Conservation (phyloP, 2,888 invertebrate genomes). For the Laothoe populi region DNA sequence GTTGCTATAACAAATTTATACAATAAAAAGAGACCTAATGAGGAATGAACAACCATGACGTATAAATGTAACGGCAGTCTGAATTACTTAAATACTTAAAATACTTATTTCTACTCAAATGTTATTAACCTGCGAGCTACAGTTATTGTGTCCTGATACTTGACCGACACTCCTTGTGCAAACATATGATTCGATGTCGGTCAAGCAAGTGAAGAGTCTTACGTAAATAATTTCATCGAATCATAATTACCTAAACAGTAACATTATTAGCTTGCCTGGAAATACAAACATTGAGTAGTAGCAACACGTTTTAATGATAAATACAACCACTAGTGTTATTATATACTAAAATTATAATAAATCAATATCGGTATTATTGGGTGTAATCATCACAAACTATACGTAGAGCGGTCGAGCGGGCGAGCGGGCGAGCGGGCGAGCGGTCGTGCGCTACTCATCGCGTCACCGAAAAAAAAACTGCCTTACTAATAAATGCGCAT, state of each 20-base stretch:
- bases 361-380: slow-evolving; percentile 22
- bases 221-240: neutral
- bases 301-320: neutral
- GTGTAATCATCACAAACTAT: neutral
- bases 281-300: neutral
- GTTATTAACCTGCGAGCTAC: slow-evolving; percentile 9
- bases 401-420: neutral
- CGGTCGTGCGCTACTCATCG: neutral
- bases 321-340: slow-evolving; percentile 6
- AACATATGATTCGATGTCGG: slow-evolving; percentile 14
- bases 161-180: slow-evolving; percentile 21
- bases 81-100: slow-evolving; percentile 24
- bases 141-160: neutral
- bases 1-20: slow-evolving; percentile 32
- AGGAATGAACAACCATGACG: slow-evolving; percentile 27
- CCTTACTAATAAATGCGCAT: no score
- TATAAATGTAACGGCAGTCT: slow-evolving; percentile 23
- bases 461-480: neutral
- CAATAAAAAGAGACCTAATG: slow-evolving; percentile 26
- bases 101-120: slow-evolving; percentile 19
- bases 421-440: no score
- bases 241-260: neutral
- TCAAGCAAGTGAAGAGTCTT: slow-evolving; percentile 7
- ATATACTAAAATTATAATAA: slow-evolving; percentile 14
- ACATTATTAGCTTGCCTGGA: neutral